Conservation (phyloP, 1,140 invertebrate species). For the Portunus trituberculatus region DNA sequence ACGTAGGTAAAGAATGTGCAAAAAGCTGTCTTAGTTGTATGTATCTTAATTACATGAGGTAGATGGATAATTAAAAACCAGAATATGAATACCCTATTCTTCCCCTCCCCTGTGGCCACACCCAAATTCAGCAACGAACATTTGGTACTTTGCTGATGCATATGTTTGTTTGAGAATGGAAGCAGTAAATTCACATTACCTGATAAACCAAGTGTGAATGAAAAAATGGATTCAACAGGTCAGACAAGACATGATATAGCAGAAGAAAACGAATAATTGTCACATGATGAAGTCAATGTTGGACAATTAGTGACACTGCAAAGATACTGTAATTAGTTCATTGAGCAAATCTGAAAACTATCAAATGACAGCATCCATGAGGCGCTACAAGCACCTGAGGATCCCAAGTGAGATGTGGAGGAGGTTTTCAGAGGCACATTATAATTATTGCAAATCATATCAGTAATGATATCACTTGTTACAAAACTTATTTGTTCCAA, state of each 20-base stretch:
- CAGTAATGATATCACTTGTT: neutral
- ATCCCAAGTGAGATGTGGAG: neutral
- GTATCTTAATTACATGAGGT: neutral
- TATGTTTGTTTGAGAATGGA: neutral
- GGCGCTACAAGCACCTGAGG: neutral
- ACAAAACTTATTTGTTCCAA: neutral
- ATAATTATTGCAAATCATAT: constrained; percentile 33
- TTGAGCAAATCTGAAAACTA: constrained; percentile 23
- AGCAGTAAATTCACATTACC: neutral
- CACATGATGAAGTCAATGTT: neutral
- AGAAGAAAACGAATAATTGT: neutral
- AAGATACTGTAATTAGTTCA: neutral
- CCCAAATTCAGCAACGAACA: neutral
- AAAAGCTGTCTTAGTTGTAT: neutral
- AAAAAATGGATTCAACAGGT: neutral
- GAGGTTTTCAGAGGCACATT: constrained; percentile 29
- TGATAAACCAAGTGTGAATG: neutral
- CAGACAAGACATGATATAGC: neutral
- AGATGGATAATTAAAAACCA: neutral
- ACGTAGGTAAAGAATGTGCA: neutral
- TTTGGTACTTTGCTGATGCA: neutral
- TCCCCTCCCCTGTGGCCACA: neutral
- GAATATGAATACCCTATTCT: neutral
- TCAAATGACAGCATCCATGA: neutral
- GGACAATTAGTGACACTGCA: neutral